Evolutionary conservation across 2,113 vertebrate species (phyloP).

Genomic region (Cyprinodon tularosa): DNA sequence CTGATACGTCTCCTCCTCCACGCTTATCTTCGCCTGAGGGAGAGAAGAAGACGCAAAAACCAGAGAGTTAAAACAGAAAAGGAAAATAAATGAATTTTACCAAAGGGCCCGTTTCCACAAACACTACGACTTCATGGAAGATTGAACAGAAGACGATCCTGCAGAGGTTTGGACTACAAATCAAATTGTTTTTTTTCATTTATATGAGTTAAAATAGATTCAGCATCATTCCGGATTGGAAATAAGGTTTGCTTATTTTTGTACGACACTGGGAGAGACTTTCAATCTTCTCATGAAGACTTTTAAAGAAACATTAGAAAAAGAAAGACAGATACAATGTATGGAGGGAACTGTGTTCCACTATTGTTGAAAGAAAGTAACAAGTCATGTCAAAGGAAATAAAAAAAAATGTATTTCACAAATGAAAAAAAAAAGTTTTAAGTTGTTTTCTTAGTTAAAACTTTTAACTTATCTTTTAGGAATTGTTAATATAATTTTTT

Average conservation of each 20-base stretch:
- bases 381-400: no score
- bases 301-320: not conserved
- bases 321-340: not conserved
- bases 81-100: no score
- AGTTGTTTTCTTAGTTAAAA: no score
- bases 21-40: constrained; percentile 83
- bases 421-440: no score
- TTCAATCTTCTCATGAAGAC: not conserved
- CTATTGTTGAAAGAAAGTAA: no score
- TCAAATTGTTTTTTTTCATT: no score
- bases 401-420: no score
- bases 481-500: no score
- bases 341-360: no score
- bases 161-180: not conserved
- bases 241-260: not conserved
- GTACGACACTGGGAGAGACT: not conserved
- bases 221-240: not conserved
- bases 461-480: no score
- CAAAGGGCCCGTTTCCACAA: not conserved
- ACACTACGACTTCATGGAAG: constrained; percentile 18
- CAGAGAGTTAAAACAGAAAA: no score
- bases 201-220: no score
- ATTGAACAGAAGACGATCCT: not conserved
- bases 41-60: not conserved
- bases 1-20: constrained; percentile 83